These are phyloP conservation scores for Caradrina clavipalpis DNA, from an alignment of 2,888 invertebrate genomes.

Conservation along the genomic window DNA sequence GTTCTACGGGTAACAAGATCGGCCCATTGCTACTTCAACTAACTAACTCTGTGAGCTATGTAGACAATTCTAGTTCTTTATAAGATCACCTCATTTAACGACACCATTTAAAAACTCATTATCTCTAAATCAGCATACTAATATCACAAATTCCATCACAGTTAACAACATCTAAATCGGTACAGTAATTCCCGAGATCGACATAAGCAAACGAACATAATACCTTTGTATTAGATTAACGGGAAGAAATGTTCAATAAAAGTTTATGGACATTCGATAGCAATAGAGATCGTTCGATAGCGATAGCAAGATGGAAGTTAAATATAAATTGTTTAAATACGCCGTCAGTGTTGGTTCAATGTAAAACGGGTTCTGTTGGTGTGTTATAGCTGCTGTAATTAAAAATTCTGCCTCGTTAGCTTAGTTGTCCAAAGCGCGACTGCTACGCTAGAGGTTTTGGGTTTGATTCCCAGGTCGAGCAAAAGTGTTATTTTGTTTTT, in stretches of 20 bases:
- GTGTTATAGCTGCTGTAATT: no score
- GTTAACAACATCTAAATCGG: slow-evolving; percentile 41
- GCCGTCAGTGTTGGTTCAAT: slow-evolving; percentile 4
- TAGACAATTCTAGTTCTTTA: no score
- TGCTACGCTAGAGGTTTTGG: no score
- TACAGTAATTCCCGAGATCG: slow-evolving; percentile 39
- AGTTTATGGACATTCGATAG: slow-evolving; percentile 54
- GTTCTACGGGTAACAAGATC: no score
- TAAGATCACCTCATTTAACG: no score
- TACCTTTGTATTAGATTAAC: slow-evolving; percentile 44
- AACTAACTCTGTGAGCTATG: no score
- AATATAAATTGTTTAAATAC: slow-evolving; percentile 35
- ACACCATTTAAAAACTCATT: no score
- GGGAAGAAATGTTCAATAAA: slow-evolving; percentile 39
- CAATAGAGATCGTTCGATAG: slow-evolving; percentile 42
- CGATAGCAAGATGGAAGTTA: slow-evolving; percentile 31
- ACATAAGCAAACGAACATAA: slow-evolving; percentile 29
- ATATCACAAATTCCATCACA: slow-evolving; percentile 18
- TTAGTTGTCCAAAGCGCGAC: no score
- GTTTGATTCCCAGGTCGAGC: no score
- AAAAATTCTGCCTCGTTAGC: no score
- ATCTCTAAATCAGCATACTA: neutral
- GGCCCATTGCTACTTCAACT: no score
- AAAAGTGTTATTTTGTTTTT: no score
- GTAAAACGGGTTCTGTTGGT: slow-evolving; percentile 19